Base-by-base conservation (phyloP, 2,797 vertebrate genomes). In the Hyperoplus lanceolatus region DNA sequence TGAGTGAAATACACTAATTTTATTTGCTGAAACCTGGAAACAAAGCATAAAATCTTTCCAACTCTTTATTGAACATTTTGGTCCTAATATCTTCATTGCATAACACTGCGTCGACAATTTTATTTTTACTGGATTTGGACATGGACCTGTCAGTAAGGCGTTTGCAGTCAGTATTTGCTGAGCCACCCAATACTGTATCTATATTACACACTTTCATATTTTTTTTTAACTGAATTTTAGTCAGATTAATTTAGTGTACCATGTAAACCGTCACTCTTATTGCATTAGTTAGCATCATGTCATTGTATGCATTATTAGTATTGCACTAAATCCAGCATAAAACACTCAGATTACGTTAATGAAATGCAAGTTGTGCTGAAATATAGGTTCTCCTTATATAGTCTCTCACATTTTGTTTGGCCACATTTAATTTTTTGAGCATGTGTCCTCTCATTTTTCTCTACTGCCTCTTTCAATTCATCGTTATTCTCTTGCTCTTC, bases 401-500 rank as follows among this genome's bases (percentile, higher is more conserved):
- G 29, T 29, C 29, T 29, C 29, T 3, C 29, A 29, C 29, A 29
- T 29, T 29, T 29, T 61, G 2, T 39, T 67, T 29, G 46, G 12
- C 7, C 43, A 71, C 72, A 59, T 58, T 72, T 38, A 73, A 62
- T 29, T 56, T 53, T 68, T 36, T 0, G 15, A 60, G 29, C 68
- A 61, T 6, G 10, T 73, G 14, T 74, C 73, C n/a, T 36, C 51
- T 75, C 55, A 39, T 73, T 79, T n/a, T 42, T 62, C 14, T 42
- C 11, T 16, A 39, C 62, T 41, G 75, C 41, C 38, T 73, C 29
- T 50, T 51, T 43, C 38, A 73, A 69, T 68, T 82, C 56, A 63
- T 77, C 57, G 6, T 70, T 73, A 41, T 77, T 84, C 46, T 71
- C 62, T 58, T 75, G 51, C 70, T 14, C 70, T 81, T 56, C 55